Evolutionary conservation across 1,140 invertebrate genomes (phyloP).

Genomic region (Saccostrea glomerata): DNA sequence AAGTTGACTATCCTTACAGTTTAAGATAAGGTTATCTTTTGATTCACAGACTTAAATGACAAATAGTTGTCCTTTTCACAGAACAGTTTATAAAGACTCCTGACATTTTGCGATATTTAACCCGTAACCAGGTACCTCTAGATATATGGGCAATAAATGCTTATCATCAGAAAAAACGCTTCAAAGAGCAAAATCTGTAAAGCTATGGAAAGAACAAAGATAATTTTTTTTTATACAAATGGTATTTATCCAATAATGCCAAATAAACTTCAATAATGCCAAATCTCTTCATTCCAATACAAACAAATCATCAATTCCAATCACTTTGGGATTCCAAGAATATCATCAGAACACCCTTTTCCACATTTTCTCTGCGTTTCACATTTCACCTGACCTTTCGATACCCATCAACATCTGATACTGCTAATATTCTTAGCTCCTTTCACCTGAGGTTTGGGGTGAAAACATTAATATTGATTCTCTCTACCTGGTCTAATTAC

Average conservation of each 20-base stretch:
- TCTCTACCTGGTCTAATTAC: neutral
- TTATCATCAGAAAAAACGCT: neutral
- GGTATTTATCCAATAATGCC: neutral
- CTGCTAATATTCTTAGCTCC: neutral
- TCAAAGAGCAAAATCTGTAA: neutral
- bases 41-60: neutral
- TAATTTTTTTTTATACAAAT: neutral
- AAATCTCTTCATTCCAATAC: neutral
- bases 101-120: neutral
- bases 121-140: neutral
- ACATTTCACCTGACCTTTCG: neutral
- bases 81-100: constrained; percentile 5
- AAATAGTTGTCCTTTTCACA: constrained; percentile 21
- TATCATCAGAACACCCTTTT: neutral
- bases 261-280: neutral
- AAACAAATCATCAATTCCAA: neutral
- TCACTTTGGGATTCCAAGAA: neutral
- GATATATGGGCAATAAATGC: neutral
- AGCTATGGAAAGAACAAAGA: neutral
- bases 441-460: neutral
- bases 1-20: neutral
- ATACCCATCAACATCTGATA: constrained; percentile 8
- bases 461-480: constrained; percentile 5
- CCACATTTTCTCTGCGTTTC: neutral
- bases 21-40: constrained; percentile 12